A percentile compares a stretch with the other conserved stretches of the same genome.
These are phyloP conservation scores for Bradypus variegatus DNA, from an alignment of 2,797 vertebrate species.

Conservation along the genomic window DNA sequence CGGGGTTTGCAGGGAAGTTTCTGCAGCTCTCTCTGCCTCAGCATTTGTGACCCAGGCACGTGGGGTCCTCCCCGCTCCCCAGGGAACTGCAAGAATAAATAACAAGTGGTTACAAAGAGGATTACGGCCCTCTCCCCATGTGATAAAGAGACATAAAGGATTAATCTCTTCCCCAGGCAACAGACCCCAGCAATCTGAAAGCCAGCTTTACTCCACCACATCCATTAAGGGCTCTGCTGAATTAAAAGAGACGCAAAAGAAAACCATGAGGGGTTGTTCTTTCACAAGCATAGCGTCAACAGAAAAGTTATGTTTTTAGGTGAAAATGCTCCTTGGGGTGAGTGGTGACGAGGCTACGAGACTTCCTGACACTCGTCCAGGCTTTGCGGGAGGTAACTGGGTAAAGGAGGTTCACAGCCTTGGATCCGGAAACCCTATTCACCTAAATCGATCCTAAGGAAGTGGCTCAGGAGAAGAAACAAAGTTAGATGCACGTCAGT, in stretches of 20 bases:
- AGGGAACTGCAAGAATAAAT: neutral
- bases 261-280: rapidly evolving
- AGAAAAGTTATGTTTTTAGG: neutral
- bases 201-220: neutral
- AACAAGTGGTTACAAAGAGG: conserved; percentile 38
- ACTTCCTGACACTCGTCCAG: rapidly evolving
- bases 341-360: rapidly evolving
- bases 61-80: neutral
- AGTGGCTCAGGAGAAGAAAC: rapidly evolving
- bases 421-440: neutral
- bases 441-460: neutral
- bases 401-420: neutral
- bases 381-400: neutral
- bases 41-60: neutral
- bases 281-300: neutral
- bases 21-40: neutral
- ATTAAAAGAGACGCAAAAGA: neutral
- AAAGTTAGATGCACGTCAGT: neutral
- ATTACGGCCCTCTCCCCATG: neutral
- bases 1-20: neutral
- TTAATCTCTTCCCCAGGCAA: neutral
- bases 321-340: neutral
- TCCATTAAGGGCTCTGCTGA: neutral
- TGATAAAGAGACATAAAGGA: conserved; percentile 1
- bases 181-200: neutral